phyloP scores from a whole-genome alignment of 2,888 invertebrate species.

The Drosophila parthenogenetica region DNA sequence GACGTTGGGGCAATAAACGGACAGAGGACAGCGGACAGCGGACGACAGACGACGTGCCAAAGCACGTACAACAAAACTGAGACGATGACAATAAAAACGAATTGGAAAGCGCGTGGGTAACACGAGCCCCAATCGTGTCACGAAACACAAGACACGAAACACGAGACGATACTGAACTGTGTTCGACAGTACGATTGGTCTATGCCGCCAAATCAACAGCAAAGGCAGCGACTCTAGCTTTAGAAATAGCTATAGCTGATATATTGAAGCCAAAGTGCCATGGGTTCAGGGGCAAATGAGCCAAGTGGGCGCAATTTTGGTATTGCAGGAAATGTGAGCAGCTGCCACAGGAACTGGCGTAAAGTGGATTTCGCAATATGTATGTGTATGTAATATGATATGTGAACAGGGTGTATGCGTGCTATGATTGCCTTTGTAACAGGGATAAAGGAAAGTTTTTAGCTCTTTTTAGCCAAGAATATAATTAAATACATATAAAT shows the following conservation, averaged over 20 bases:
- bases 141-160: slow-evolving; percentile 7
- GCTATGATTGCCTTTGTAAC: slow-evolving; percentile 24
- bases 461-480: not conserved
- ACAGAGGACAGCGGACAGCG: slow-evolving; percentile 51
- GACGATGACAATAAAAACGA: slow-evolving; percentile 72
- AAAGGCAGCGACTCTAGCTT: slow-evolving; percentile 2
- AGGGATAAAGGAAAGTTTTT: not conserved
- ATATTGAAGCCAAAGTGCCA: slow-evolving; percentile 37
- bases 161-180: not conserved
- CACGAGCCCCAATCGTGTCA: slow-evolving; percentile 63
- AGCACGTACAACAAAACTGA: slow-evolving; percentile 78
- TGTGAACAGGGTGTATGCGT: slow-evolving; percentile 19
- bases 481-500: too few species aligned
- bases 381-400: not conserved
- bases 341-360: slow-evolving; percentile 64
- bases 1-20: slow-evolving; percentile 69
- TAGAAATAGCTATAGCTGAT: slow-evolving; percentile 7
- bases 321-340: slow-evolving; percentile 66
- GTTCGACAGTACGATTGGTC: not conserved
- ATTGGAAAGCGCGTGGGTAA: slow-evolving; percentile 78
- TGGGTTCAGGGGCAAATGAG: slow-evolving; percentile 63
- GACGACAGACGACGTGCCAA: slow-evolving; percentile 64
- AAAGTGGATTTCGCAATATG: slow-evolving; percentile 46
- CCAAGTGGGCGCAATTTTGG: slow-evolving; percentile 77
- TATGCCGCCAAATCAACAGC: slow-evolving; percentile 22